Evolutionary conservation across 2,888 invertebrate species (phyloP).

Genomic region (Rhamnusium bicolor): DNA sequence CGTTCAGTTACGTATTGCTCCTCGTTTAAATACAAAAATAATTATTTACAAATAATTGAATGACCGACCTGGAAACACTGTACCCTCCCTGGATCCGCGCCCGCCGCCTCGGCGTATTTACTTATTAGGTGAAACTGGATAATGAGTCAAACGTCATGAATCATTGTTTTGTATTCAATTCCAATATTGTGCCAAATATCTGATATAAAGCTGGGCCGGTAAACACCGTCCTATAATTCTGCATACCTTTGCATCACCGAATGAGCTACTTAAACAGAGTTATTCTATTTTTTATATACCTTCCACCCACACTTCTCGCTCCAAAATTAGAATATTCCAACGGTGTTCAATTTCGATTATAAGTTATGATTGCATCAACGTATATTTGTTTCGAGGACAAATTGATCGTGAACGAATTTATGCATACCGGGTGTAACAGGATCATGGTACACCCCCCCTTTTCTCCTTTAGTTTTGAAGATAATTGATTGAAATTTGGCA

Average conservation of each 20-base stretch:
- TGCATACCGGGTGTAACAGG: no score
- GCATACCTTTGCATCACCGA: conserved; percentile 14
- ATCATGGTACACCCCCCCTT: no score
- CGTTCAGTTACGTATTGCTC: no score
- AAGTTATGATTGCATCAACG: not conserved
- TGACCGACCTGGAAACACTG: not conserved
- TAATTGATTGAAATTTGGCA: no score
- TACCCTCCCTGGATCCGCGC: not conserved
- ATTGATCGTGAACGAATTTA: not conserved
- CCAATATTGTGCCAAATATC: conserved; percentile 28
- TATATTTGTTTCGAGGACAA: not conserved
- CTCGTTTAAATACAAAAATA: no score
- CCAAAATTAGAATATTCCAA: not conserved
- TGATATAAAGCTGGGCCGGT: not conserved
- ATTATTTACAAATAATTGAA: no score
- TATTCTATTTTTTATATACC: not conserved
- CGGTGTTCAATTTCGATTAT: not conserved
- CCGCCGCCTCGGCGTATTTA: not conserved
- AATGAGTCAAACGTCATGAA: conserved; percentile 23
- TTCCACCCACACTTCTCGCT: not conserved
- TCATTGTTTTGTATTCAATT: conserved; percentile 21
- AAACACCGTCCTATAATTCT: conserved; percentile 1
- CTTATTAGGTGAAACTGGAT: conserved; percentile 28
- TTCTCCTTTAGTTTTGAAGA: no score
- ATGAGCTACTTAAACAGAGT: not conserved